These are phyloP conservation scores for Charina bottae DNA, from an alignment of 2,113 vertebrate genomes.

Conservation along the genomic window DNA sequence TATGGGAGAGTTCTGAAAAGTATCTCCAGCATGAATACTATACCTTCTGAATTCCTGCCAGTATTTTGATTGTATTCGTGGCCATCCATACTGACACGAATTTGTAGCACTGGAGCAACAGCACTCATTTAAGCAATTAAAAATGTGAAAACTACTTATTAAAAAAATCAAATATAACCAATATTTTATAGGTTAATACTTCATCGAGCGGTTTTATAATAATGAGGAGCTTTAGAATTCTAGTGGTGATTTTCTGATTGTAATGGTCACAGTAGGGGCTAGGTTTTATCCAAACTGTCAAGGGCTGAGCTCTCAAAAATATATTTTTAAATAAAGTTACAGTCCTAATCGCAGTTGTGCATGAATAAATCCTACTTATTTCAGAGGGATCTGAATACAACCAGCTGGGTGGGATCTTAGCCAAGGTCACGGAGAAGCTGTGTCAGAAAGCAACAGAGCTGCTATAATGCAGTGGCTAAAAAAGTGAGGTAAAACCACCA, in stretches of 20 bases:
- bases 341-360: not conserved
- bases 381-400: not conserved
- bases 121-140: conserved; percentile 13
- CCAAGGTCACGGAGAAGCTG: not conserved
- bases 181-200: conserved; percentile 18
- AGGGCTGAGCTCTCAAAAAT: conserved; percentile 12
- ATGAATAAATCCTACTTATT: conserved; percentile 21
- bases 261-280: conserved; percentile 20
- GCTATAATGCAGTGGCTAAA: not conserved
- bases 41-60: conserved; percentile 2
- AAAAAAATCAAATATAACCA: conserved; percentile 26
- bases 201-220: conserved; percentile 4
- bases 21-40: not conserved
- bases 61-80: conserved; percentile 14
- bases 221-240: conserved; percentile 3
- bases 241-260: conserved; percentile 28
- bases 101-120: not conserved
- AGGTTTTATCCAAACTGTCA: conserved; percentile 26
- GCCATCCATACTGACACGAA: conserved; percentile 25
- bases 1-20: not conserved
- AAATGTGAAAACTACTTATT: conserved; percentile 14
- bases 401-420: conserved; percentile 7
- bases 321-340: not conserved
- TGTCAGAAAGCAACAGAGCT: not conserved
- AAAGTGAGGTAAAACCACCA: not conserved